Evolutionary conservation across 2,797 vertebrate genomes (phyloP).

Genomic region (Lacerta agilis): DNA sequence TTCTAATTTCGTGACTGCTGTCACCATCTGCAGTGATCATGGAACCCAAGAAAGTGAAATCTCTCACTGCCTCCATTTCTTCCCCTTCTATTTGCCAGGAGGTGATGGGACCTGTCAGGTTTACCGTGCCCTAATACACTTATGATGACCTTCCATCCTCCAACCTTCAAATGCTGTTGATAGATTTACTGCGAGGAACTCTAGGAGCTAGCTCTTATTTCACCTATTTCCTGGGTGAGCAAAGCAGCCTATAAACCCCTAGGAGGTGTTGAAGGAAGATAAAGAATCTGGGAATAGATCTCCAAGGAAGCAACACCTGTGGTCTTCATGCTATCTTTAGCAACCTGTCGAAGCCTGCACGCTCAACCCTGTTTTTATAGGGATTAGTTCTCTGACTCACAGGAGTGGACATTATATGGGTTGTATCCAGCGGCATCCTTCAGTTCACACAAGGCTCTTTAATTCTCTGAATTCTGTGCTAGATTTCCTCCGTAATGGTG

Average conservation of each 20-base stretch:
- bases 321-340: neutral
- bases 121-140: fast-evolving
- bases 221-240: neutral
- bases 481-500: no score
- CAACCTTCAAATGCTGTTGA: neutral
- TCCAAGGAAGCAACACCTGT: neutral
- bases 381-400: neutral
- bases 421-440: neutral
- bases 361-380: neutral
- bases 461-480: neutral
- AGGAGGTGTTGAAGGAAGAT: neutral
- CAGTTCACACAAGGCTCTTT: neutral
- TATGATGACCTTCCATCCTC: neutral
- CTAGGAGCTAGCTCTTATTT: neutral
- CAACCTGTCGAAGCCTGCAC: neutral
- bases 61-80: no score
- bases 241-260: neutral
- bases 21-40: no score
- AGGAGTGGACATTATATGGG: neutral
- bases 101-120: no score
- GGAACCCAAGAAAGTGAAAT: no score
- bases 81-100: no score
- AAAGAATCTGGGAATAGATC: neutral
- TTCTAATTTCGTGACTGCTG: no score
- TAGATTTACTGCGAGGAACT: neutral